Percentiles rank a stretch among this genome's conserved stretches.
Evolutionary conservation across 2,113 vertebrate genomes (phyloP).

Genomic region (Ceuthmochares aereus): DNA sequence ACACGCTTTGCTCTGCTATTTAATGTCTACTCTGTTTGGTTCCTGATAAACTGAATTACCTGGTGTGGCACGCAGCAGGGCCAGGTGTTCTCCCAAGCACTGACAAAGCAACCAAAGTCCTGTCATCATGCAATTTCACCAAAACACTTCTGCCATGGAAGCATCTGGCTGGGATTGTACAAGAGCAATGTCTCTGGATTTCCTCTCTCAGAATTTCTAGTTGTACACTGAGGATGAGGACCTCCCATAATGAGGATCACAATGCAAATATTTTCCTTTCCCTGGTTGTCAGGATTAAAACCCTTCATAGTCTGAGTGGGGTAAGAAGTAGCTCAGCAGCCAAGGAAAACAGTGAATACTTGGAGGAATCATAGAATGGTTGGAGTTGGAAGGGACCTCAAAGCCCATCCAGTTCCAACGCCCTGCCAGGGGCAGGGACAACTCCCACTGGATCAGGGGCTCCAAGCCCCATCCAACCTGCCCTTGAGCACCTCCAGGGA

Average conservation of each 20-base stretch:
- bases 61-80: background rate
- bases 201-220: background rate
- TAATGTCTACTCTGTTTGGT: background rate
- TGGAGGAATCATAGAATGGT: background rate
- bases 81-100: background rate
- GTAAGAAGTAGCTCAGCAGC: background rate
- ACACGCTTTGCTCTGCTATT: rapidly evolving
- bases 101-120: background rate
- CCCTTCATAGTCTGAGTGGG: background rate
- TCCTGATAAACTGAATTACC: background rate
- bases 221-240: background rate
- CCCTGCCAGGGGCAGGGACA: too few relatives aligned
- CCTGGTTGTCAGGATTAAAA: background rate
- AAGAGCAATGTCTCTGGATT: background rate
- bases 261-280: background rate
- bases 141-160: background rate
- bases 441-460: too few relatives aligned
- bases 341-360: background rate
- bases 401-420: too few relatives aligned
- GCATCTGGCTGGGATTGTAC: background rate
- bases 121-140: rapidly evolving
- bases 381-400: too few relatives aligned
- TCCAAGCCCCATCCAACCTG: too few relatives aligned
- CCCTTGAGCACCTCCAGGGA: too few relatives aligned
- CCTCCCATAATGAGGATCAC: too few relatives aligned